Conservation (phyloP, 2,888 invertebrate species). For the Tiliacea aurago region DNA sequence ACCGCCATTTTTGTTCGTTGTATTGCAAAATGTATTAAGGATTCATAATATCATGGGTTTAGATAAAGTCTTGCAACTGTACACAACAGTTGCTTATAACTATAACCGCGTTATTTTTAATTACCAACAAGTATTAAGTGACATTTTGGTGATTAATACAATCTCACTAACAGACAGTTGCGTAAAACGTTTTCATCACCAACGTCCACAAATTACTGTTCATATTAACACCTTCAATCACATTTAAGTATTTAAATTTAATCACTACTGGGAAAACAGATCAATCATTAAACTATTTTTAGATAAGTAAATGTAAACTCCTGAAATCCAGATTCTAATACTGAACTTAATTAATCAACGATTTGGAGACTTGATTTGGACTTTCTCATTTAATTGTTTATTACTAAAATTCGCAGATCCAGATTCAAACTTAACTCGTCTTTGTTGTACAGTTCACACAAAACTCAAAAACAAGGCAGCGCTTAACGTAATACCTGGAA, state of each 20-base stretch:
- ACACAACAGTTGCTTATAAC: too few relatives aligned
- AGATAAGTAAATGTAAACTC: neutral
- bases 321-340: too few relatives aligned
- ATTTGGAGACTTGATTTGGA: neutral
- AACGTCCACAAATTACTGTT: conserved; percentile 28
- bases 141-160: conserved; percentile 23
- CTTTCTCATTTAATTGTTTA: neutral
- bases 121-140: neutral
- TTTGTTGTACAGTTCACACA: neutral
- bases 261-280: conserved; percentile 20
- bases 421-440: neutral
- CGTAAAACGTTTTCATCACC: conserved; percentile 36
- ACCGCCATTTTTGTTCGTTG: too few relatives aligned
- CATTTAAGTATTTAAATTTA: conserved; percentile 30
- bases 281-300: conserved; percentile 20
- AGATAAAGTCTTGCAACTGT: too few relatives aligned
- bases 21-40: too few relatives aligned
- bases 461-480: conserved; percentile 8
- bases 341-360: neutral
- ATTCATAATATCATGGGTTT: too few relatives aligned
- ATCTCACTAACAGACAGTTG: conserved; percentile 19
- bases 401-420: neutral
- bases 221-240: conserved; percentile 32
- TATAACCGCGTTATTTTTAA: too few relatives aligned
- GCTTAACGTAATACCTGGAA: conserved; percentile 11